Conservation (phyloP, 2,797 vertebrate species). For the Antrozous pallidus region DNA sequence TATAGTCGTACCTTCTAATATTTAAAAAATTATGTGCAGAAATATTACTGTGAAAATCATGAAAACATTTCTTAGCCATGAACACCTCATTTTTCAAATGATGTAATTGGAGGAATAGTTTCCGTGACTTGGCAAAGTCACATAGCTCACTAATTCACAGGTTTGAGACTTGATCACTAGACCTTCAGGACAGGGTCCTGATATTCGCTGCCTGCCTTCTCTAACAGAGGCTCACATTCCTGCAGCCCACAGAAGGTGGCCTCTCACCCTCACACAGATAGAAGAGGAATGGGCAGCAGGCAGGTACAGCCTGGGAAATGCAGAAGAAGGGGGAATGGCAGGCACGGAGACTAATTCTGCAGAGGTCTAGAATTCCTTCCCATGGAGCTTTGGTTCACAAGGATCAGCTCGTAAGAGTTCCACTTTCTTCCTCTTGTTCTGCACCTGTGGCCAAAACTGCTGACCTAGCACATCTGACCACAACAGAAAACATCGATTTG, state of each 20-base stretch:
- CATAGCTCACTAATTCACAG: background rate
- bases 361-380: background rate
- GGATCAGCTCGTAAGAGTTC: background rate
- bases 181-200: background rate
- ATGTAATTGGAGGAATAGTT: background rate
- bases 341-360: no score
- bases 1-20: background rate
- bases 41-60: background rate
- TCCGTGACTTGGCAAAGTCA: background rate
- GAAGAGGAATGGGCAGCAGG: no score
- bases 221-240: background rate
- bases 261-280: no score
- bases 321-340: background rate
- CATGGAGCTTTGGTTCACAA: background rate
- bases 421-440: conserved; percentile 5
- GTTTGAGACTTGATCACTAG: background rate
- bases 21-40: background rate
- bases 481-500: conserved; percentile 48
- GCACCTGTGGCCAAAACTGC: conserved; percentile 48
- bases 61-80: background rate
- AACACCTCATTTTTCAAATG: background rate
- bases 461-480: background rate
- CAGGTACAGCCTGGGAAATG: background rate
- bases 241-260: no score
- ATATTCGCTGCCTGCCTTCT: fast-evolving